Evolutionary conservation across 2,888 invertebrate genomes (phyloP), one percentile per base, ranked within the genome.

Genomic region (Petrophora chlorosata): DNA sequence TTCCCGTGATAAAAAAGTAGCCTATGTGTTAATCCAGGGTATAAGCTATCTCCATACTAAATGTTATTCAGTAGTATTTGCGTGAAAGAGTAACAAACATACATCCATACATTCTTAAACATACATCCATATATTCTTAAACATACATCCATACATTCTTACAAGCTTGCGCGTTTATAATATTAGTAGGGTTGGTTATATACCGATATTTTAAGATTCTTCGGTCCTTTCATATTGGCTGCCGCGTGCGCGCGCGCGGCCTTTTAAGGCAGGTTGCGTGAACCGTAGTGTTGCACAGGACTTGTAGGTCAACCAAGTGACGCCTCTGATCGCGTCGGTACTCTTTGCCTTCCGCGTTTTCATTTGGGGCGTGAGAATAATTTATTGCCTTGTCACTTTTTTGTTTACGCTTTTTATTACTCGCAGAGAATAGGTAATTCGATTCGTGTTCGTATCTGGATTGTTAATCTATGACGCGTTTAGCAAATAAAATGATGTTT

Each of bases 221-320:
- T 34, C 28, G 8, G 34, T 34, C 43, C 35, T 30, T 0, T 0
- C 3, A 34, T 15, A 40, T 35, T 41, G 47, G 23, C 40, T 35
- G 47, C 33, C 19, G 52, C 50, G 44, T 43, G 47, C 56, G 48
- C 47, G 39, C 43, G 53, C 56, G 47, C 46, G 36, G 36, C 59
- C 67, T 47, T 65, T 29, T 67, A 65, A 35, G 67, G 65, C 52
- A 61, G 36, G 53, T 63, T 61, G 63, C 57, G 46, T 58, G 53
- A 45, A 53, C 40, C 26, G 47, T 34, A 30, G 4, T 19, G 16
- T 23, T 25, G 15, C 22, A 34, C 30, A 23, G 17, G 10, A 23
- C 35, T 42, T 55, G 46, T 61, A 66, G 63, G 58, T 65, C 64
- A 67, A 53, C 54, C 51, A 43, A 45, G 34, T 52, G 53, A 44